Evolutionary conservation across 2,888 invertebrate species (phyloP).

Genomic region (Cosmia trapezina): DNA sequence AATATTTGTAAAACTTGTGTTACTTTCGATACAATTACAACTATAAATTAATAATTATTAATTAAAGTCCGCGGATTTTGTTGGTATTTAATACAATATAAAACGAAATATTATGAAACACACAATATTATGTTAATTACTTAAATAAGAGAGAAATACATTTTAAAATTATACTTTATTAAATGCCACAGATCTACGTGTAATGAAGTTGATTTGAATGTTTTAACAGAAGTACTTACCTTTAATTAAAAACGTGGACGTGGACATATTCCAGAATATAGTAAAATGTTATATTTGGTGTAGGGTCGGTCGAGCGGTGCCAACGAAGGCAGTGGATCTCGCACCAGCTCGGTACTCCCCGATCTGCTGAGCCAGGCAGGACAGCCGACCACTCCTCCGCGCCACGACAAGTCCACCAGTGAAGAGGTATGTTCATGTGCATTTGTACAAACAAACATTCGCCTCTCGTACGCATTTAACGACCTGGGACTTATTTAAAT

Average conservation of each 20-base stretch:
- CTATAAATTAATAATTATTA: constrained; percentile 4
- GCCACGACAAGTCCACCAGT: constrained; percentile 97
- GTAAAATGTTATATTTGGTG: constrained; percentile 57
- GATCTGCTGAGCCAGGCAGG: constrained; percentile 98
- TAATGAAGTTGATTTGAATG: constrained; percentile 23
- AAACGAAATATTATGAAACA: not conserved
- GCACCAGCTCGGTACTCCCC: constrained; percentile 98
- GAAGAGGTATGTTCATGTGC: constrained; percentile 94
- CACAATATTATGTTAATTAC: not conserved
- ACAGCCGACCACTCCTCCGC: constrained; percentile 95
- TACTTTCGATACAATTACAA: constrained; percentile 32
- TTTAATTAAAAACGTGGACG: not conserved
- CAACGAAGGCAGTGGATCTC: constrained; percentile 92
- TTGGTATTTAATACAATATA: constrained; percentile 44
- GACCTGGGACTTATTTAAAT: constrained; percentile 24
- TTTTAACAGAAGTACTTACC: constrained; percentile 29
- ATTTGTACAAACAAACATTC: constrained; percentile 7
- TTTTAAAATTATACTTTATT: constrained; percentile 31
- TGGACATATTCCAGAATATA: constrained; percentile 35
- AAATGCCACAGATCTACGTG: constrained; percentile 38
- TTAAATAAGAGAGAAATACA: not conserved
- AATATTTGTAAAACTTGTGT: constrained; percentile 45
- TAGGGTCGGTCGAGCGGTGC: constrained; percentile 87
- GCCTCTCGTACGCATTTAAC: constrained; percentile 31
- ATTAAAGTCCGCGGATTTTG: constrained; percentile 5